Percentiles rank a stretch among this genome's conserved stretches.
Evolutionary conservation across 2,797 vertebrate species (phyloP).

Genomic region (Meda fulgida): DNA sequence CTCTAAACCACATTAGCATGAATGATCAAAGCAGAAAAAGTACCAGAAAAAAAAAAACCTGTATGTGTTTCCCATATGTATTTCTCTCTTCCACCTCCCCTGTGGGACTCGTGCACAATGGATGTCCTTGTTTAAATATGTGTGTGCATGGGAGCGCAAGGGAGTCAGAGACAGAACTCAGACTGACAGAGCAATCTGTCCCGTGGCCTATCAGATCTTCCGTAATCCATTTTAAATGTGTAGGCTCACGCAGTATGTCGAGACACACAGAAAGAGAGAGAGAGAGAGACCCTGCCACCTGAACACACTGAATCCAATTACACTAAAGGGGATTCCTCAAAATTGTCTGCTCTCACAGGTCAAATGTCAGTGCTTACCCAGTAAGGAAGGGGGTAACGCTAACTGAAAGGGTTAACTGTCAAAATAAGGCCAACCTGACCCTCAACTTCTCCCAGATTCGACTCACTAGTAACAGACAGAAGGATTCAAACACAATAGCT

Average conservation of each 20-base stretch:
- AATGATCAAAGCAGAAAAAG: conserved; percentile 3
- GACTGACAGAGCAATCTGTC: conserved; percentile 59
- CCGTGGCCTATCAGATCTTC: conserved; percentile 53
- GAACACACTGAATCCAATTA: conserved; percentile 43
- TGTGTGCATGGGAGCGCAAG: conserved; percentile 13
- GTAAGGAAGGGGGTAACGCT: conserved; percentile 23
- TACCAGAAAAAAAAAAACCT: background rate
- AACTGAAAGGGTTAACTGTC: conserved; percentile 35
- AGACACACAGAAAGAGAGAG: conserved; percentile 6
- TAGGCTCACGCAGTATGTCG: conserved; percentile 19
- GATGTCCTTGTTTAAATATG: conserved; percentile 47
- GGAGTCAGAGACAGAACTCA: conserved; percentile 46
- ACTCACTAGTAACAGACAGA: background rate
- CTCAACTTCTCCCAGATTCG: background rate
- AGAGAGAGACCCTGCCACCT: conserved; percentile 35
- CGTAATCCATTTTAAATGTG: conserved; percentile 63
- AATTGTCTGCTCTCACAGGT: conserved; percentile 49
- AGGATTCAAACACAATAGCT: background rate
- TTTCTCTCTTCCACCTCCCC: background rate
- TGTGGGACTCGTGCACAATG: conserved; percentile 38
- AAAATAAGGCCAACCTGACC: conserved; percentile 17
- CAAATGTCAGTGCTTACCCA: conserved; percentile 53
- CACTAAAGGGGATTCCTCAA: conserved; percentile 37
- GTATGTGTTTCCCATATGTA: conserved; percentile 1
- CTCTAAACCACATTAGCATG: conserved; percentile 5